Conservation (phyloP, 2,888 invertebrate genomes). For the Copidosoma aretas region DNA sequence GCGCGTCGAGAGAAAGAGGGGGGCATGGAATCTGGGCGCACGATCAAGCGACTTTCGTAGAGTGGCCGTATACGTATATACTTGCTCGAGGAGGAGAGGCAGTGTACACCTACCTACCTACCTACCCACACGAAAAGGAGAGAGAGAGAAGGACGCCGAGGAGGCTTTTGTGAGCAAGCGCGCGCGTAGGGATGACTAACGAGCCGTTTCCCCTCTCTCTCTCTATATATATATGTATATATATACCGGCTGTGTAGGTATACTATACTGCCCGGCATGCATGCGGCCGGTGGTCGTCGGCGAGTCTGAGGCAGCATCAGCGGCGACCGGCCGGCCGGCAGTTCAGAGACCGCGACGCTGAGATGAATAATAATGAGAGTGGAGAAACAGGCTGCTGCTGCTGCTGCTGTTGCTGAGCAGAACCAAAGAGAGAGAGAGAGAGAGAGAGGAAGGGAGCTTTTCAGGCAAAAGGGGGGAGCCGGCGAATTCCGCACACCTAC, state of each 20-base stretch:
- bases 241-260: too few species aligned
- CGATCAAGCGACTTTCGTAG: conserved; percentile 24
- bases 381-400: conserved; percentile 6
- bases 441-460: not conserved
- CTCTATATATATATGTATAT: too few species aligned
- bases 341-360: conserved; percentile 42
- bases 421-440: not conserved
- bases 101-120: not conserved
- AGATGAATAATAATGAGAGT: conserved; percentile 53
- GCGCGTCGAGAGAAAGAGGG: conserved; percentile 4
- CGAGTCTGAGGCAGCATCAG: conserved; percentile 19
- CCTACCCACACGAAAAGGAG: not conserved
- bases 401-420: not conserved
- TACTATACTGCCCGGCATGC: not conserved
- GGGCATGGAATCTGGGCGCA: conserved; percentile 19
- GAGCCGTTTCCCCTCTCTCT: conserved; percentile 30
- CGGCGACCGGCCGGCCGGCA: conserved; percentile 8
- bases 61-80: not conserved
- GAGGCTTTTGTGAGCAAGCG: conserved; percentile 12
- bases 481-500: conserved; percentile 20
- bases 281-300: conserved; percentile 17
- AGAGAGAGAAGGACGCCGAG: conserved; percentile 9
- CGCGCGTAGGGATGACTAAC: conserved; percentile 34
- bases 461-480: not conserved
- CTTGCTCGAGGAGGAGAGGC: not conserved